These are phyloP conservation scores for Ailuropoda melanoleuca DNA, from an alignment of 2,113 vertebrate genomes.

Conservation along the genomic window DNA sequence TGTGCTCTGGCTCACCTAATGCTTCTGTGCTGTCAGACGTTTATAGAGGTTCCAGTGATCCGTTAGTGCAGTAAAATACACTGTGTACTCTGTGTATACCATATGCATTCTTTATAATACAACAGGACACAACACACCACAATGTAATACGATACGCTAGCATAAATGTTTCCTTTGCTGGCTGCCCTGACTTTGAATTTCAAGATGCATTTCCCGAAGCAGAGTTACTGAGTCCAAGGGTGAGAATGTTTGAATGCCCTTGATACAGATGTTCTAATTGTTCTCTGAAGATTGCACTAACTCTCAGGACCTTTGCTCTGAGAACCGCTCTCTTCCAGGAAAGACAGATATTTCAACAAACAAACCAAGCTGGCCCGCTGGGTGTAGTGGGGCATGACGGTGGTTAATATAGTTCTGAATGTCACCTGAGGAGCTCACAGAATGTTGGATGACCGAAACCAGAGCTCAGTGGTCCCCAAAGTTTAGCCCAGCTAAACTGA, in stretches of 20 bases:
- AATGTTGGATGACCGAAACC: accelerated
- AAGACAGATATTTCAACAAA: background rate
- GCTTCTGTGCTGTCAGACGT: accelerated
- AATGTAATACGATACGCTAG: background rate
- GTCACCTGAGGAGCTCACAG: background rate
- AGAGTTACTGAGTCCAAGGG: background rate
- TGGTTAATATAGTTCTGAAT: no score
- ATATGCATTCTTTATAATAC: background rate
- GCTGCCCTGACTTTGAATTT: background rate
- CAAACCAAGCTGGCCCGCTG: accelerated
- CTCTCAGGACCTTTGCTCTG: background rate
- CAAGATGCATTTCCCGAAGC: background rate
- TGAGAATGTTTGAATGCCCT: background rate
- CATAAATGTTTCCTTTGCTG: background rate
- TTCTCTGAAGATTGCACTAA: background rate
- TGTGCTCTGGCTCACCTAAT: background rate
- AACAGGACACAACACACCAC: background rate
- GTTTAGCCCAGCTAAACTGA: no score
- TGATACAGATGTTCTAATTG: background rate
- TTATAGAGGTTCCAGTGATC: accelerated
- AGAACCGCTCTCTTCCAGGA: background rate
- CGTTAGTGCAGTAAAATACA: background rate
- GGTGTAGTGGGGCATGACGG: accelerated
- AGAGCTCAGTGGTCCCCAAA: background rate
- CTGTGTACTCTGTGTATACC: background rate